Evolutionary conservation across 2,113 vertebrate species (phyloP).

Genomic region (Myotis yumanensis): DNA sequence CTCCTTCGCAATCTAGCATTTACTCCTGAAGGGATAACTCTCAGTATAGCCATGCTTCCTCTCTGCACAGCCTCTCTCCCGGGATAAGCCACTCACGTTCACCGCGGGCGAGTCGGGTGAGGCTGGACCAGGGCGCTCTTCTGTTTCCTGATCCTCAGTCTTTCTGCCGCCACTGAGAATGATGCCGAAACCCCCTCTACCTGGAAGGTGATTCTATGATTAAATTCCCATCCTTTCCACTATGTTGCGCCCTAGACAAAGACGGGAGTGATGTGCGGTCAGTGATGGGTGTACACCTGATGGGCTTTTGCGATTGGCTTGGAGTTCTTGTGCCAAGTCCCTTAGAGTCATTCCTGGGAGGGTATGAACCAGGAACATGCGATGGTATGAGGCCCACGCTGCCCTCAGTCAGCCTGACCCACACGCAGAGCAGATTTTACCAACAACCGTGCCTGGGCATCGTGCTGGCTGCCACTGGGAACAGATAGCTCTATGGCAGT

Average conservation of each 20-base stretch:
- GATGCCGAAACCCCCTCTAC: neutral
- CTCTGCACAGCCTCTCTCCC: neutral
- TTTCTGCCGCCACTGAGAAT: neutral
- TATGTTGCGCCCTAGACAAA: neutral
- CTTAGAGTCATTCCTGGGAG: rapidly evolving
- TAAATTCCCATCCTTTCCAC: neutral
- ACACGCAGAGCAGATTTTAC: neutral
- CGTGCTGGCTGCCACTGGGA: neutral
- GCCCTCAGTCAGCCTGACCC: neutral
- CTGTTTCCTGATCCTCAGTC: neutral
- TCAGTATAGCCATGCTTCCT: neutral
- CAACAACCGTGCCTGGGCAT: neutral
- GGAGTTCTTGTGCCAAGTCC: neutral
- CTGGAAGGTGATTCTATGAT: neutral
- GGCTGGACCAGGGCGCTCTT: neutral
- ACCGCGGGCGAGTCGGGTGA: neutral
- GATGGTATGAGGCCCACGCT: no score
- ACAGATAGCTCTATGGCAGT: neutral
- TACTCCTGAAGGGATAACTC: neutral
- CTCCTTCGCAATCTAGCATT: neutral
- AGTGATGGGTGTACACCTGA: neutral
- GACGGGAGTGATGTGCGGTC: rapidly evolving
- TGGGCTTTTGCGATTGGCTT: neutral
- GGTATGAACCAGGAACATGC: neutral
- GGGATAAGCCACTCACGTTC: neutral